phyloP scores from a whole-genome alignment of 2,888 invertebrate genomes.

The Iselma pallidipennis region DNA sequence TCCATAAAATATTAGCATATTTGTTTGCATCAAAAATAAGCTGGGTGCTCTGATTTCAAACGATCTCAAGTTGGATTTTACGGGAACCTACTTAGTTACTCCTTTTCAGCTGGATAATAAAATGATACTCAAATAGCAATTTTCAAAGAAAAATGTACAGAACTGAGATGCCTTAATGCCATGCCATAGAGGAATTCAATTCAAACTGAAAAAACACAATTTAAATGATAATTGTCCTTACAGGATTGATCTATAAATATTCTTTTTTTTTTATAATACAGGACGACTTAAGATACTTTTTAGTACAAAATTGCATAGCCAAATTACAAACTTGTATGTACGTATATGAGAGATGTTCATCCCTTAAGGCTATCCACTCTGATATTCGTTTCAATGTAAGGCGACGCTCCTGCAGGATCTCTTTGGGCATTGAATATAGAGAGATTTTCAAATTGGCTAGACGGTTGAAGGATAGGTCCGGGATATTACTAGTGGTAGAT shows the following conservation, averaged over 20 bases:
- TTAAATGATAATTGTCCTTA: too few relatives aligned
- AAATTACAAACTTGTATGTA: background rate
- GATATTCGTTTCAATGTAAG: background rate
- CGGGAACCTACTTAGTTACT: too few relatives aligned
- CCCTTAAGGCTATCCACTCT: background rate
- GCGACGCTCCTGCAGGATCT: background rate
- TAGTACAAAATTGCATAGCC: background rate
- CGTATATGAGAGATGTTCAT: background rate
- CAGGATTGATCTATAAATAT: background rate
- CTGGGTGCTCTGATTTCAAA: background rate
- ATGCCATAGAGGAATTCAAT: too few relatives aligned
- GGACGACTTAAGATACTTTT: background rate
- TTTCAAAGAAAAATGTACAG: too few relatives aligned
- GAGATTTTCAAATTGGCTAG: constrained; percentile 25
- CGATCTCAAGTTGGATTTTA: background rate
- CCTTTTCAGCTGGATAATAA: background rate
- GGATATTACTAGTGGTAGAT: constrained; percentile 26
- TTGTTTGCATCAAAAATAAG: background rate
- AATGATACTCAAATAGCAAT: too few relatives aligned
- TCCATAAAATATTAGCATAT: background rate
- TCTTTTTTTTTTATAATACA: too few relatives aligned
- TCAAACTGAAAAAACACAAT: too few relatives aligned
- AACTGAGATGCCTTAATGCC: too few relatives aligned
- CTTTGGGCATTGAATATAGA: constrained; percentile 24
- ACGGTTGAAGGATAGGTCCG: constrained; percentile 17